These are phyloP conservation scores for Anoplolepis gracilipes DNA, from an alignment of 1,140 invertebrate genomes.

Conservation along the genomic window DNA sequence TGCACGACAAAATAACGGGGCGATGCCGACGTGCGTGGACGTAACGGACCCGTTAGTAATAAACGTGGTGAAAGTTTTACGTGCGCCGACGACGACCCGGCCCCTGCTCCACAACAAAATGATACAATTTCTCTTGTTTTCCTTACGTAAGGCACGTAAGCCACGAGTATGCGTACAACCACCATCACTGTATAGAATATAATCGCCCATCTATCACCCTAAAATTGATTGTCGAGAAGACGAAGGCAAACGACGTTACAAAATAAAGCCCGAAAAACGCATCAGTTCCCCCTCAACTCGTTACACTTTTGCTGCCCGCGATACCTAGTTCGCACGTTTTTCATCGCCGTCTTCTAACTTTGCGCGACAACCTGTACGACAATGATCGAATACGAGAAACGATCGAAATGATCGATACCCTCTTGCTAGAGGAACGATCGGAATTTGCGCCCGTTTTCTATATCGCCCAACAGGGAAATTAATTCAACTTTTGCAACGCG, in stretches of 20 bases:
- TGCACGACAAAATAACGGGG: conserved; percentile 45
- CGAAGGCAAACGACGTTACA: too few relatives aligned
- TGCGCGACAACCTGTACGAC: neutral
- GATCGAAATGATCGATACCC: neutral
- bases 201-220: too few relatives aligned
- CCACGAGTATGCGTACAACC: neutral
- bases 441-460: too few relatives aligned
- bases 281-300: conserved; percentile 12
- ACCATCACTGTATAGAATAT: conserved; percentile 7
- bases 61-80: conserved; percentile 78
- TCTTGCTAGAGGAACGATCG: neutral
- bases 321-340: neutral
- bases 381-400: too few relatives aligned
- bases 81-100: conserved; percentile 42
- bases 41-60: conserved; percentile 66
- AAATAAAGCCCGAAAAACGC: neutral
- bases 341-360: conserved; percentile 5
- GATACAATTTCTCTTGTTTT: conserved; percentile 78
- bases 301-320: conserved; percentile 45
- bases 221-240: neutral
- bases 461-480: neutral
- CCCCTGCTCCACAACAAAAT: conserved; percentile 63
- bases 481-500: neutral
- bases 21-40: conserved; percentile 40
- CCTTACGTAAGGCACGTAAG: conserved; percentile 68